phyloP scores from a whole-genome alignment of 2,888 invertebrate species.

The Periphyllus acericola region DNA sequence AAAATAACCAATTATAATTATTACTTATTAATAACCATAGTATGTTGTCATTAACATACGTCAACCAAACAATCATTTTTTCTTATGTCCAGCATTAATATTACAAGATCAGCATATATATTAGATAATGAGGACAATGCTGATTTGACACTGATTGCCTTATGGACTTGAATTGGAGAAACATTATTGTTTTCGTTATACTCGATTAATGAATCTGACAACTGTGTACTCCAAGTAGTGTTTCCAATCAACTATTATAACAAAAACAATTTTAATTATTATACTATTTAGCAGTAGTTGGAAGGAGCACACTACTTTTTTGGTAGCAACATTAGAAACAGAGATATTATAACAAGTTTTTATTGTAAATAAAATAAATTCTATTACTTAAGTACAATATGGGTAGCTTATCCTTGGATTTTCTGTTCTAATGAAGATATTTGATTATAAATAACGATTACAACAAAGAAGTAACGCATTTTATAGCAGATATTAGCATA shows the following conservation, averaged over 20 bases:
- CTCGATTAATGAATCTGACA: slow-evolving; percentile 35
- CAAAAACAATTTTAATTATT: background rate
- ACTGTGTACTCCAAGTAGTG: slow-evolving; percentile 16
- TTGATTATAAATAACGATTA: too few species aligned
- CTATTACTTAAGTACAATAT: too few species aligned
- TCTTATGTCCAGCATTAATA: background rate
- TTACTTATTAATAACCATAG: background rate
- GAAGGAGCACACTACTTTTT: too few species aligned
- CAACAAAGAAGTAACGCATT: too few species aligned
- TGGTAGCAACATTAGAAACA: too few species aligned
- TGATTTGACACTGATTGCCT: slow-evolving; percentile 37
- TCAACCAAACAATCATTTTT: background rate
- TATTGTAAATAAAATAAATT: background rate
- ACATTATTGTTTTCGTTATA: slow-evolving; percentile 46
- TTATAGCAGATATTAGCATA: too few species aligned
- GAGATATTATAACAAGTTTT: background rate
- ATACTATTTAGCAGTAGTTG: background rate
- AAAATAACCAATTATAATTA: background rate
- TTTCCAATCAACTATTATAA: slow-evolving; percentile 41
- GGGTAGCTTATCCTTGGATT: too few species aligned
- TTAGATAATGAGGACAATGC: slow-evolving; percentile 18
- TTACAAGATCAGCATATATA: slow-evolving; percentile 21
- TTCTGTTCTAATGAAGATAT: too few species aligned
- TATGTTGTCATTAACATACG: background rate
- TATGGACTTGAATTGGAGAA: slow-evolving; percentile 31